Base-by-base conservation (phyloP, 2,888 invertebrate genomes). In the Melangyna quadrimaculata region DNA sequence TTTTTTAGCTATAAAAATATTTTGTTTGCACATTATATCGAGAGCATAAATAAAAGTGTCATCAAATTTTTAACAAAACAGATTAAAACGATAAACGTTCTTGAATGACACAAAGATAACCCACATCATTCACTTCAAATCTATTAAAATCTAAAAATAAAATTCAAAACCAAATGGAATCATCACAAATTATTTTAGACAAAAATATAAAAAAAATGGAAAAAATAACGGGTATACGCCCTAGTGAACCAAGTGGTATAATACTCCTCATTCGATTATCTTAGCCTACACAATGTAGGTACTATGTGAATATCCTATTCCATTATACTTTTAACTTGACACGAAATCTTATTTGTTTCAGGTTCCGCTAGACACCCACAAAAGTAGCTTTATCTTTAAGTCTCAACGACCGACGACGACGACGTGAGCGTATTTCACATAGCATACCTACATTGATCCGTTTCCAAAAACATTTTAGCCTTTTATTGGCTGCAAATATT, bases 401-500 rank as follows among this genome's bases (percentile, higher is more conserved):
- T 63, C 51, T 7, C 24, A 27, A 51, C 45, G 19, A 48, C n/a
- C n/a, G n/a, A n/a, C n/a, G n/a, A n/a, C n/a, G n/a, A 75, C 67
- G 2, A 35, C 80, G 80, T 84, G 80, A 84, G 80, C 75, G 75
- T 75, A 80, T 80, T 72, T 72, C 67, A 72, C 59, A 57, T 32
- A 57, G n/a, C n/a, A n/a, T n/a, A n/a, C 1, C 7, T 7, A 74
- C 32, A 32, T 8, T 6, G 84, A 80, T 67, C 51, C 59, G 35
- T 61, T 75, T 71, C 19, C n/a, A 67, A 84, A 80, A 80, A 84
- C 80, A 69, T 71, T 80, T 80, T 69, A 75, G 61, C 67, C n/a
- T n/a, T 67, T 79, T 79, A 84, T 84, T 75, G 79, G 53, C 67
- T 67, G 67, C 79, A 79, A 84, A 80, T 80, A 80, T 84, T 80